Conservation (phyloP, 1,140 invertebrate genomes). For the Drosophila yakuba region DNA sequence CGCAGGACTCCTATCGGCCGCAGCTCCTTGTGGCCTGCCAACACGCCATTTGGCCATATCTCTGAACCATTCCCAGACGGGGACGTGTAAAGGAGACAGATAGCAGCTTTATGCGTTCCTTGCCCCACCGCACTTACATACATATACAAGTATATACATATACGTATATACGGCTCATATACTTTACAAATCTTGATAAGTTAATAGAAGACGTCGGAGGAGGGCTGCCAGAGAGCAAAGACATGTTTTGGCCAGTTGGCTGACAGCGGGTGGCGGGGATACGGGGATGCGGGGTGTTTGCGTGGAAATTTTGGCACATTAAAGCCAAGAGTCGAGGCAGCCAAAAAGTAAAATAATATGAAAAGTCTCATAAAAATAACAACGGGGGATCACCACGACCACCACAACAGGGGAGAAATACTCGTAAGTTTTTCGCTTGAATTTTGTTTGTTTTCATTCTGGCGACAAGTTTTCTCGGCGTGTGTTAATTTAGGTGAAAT, state of each 20-base stretch:
- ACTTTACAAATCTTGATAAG: slow-evolving; percentile 83
- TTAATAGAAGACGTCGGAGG: slow-evolving; percentile 59
- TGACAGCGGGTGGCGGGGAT: slow-evolving; percentile 12
- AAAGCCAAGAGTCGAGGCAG: slow-evolving; percentile 56
- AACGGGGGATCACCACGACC: slow-evolving; percentile 44
- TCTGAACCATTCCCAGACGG: slow-evolving; percentile 20
- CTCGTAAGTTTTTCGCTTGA: slow-evolving; percentile 23
- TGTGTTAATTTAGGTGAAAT: slow-evolving; percentile 79
- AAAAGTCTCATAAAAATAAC: slow-evolving; percentile 78
- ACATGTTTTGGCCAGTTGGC: slow-evolving; percentile 76
- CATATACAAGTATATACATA: neutral
- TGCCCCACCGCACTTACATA: slow-evolving; percentile 17
- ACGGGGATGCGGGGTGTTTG: slow-evolving; percentile 14
- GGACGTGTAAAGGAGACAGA: slow-evolving; percentile 76
- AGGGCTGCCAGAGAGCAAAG: slow-evolving; percentile 61
- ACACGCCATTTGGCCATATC: slow-evolving; percentile 72
- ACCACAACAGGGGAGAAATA: slow-evolving; percentile 36
- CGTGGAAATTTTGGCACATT: slow-evolving; percentile 61
- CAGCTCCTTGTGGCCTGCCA: slow-evolving; percentile 63
- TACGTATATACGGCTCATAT: slow-evolving; percentile 62
- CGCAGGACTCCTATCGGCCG: slow-evolving; percentile 7
- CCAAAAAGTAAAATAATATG: slow-evolving; percentile 73
- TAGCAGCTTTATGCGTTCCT: slow-evolving; percentile 71
- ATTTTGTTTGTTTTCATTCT: slow-evolving; percentile 17
- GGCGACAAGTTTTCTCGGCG: slow-evolving; percentile 42